Conservation (phyloP, 1,140 invertebrate species). For the Pseudoatta argentina region DNA sequence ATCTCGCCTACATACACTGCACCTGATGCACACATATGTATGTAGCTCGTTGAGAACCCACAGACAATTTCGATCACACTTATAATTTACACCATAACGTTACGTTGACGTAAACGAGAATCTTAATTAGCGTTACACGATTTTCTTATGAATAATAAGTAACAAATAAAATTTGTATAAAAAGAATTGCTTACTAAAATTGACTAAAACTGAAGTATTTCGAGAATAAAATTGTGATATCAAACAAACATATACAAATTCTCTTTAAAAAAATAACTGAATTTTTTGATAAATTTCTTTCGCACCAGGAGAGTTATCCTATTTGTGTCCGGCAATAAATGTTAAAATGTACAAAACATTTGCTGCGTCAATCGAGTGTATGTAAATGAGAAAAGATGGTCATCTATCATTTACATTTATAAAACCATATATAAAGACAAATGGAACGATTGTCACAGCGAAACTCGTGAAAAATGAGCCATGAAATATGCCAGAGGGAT, state of each 20-base stretch:
- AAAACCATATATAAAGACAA: conserved; percentile 76
- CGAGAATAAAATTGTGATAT: neutral
- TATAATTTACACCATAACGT: conserved; percentile 28
- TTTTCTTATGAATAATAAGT: neutral
- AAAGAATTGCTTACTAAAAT: neutral
- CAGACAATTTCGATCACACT: conserved; percentile 25
- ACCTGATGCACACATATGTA: conserved; percentile 34
- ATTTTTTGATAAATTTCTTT: conserved; percentile 10
- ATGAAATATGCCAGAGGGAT: conserved; percentile 26
- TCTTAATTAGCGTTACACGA: neutral
- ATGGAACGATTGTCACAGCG: conserved; percentile 75
- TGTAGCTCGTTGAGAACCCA: conserved; percentile 6
- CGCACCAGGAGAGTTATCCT: neutral
- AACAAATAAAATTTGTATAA: neutral
- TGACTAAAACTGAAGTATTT: neutral
- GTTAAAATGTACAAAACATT: conserved; percentile 33
- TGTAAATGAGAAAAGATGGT: conserved; percentile 38
- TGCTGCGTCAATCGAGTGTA: neutral
- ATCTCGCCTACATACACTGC: conserved; percentile 24
- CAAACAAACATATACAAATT: neutral
- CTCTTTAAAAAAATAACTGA: neutral
- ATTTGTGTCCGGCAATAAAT: neutral
- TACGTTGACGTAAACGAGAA: neutral
- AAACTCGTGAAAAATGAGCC: conserved; percentile 68
- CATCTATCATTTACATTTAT: conserved; percentile 79